Evolutionary conservation across 1,140 invertebrate species (phyloP).

Genomic region (Bombus polaris): DNA sequence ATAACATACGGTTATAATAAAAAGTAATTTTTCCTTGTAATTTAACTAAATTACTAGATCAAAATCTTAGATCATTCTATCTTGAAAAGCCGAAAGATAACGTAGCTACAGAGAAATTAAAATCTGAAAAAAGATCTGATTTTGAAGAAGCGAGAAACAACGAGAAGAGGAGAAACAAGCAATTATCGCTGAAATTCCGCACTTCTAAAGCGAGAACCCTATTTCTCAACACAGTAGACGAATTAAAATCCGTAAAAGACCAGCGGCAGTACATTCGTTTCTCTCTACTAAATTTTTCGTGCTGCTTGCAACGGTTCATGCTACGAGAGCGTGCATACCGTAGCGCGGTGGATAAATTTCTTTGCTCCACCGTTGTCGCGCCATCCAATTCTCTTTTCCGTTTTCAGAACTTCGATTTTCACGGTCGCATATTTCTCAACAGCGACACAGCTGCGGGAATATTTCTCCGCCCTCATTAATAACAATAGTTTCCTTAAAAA

Average conservation of each 20-base stretch:
- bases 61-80: no score
- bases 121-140: no score
- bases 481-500: constrained; percentile 37
- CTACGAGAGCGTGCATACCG: not conserved
- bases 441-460: not conserved
- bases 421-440: not conserved
- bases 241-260: not conserved
- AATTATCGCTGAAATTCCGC: not conserved
- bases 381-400: not conserved
- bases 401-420: constrained; percentile 7
- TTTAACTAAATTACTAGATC: no score
- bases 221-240: not conserved
- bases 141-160: not conserved
- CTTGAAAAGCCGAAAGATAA: no score
- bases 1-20: no score
- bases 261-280: not conserved
- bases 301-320: not conserved
- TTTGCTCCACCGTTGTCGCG: not conserved
- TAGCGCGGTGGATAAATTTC: not conserved
- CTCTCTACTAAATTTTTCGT: not conserved
- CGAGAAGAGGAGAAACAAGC: not conserved
- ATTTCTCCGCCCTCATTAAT: constrained; percentile 8
- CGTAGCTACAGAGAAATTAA: no score
- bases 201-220: not conserved
- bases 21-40: no score